A percentile compares a stretch with the other conserved stretches of the same genome.
Evolutionary conservation across 1,140 invertebrate species (phyloP).

Genomic region (Magallana gigas): DNA sequence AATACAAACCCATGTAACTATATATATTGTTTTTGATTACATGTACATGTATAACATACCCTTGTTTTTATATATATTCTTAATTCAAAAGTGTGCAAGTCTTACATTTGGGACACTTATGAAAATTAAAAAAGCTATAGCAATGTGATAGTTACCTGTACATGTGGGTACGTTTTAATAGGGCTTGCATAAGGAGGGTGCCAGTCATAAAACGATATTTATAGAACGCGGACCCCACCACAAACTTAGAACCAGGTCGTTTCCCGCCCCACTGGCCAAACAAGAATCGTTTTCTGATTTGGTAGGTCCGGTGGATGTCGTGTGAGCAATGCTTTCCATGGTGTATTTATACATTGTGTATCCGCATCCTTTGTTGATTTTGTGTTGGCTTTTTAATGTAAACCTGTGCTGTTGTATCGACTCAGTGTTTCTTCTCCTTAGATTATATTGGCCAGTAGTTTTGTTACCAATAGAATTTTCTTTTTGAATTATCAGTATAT

Average conservation of each 20-base stretch:
- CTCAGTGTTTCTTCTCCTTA: not conserved
- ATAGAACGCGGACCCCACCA: constrained; percentile 28
- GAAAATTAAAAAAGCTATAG: too few species aligned
- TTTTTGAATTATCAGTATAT: too few species aligned
- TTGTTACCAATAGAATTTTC: too few species aligned
- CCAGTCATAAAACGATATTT: constrained; percentile 14
- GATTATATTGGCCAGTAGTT: not conserved
- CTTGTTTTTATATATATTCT: too few species aligned
- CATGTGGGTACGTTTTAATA: constrained; percentile 17
- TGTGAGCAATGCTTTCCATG: constrained; percentile 9
- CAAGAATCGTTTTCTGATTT: constrained; percentile 77
- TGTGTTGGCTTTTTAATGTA: not conserved
- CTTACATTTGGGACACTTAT: too few species aligned
- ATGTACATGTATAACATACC: too few species aligned
- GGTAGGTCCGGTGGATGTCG: constrained; percentile 61
- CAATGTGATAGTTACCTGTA: not conserved
- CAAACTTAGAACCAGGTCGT: constrained; percentile 48
- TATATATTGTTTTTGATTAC: too few species aligned
- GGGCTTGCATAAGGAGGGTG: constrained; percentile 56
- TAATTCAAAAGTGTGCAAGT: too few species aligned
- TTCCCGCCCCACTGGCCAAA: constrained; percentile 74
- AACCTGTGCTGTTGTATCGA: not conserved
- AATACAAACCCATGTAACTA: too few species aligned
- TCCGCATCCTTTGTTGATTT: constrained; percentile 1
- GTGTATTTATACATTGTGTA: not conserved